A percentile compares a stretch with the other conserved stretches of the same genome.
Evolutionary conservation across 2,113 vertebrate species (phyloP).

Genomic region (Pantherophis guttatus): DNA sequence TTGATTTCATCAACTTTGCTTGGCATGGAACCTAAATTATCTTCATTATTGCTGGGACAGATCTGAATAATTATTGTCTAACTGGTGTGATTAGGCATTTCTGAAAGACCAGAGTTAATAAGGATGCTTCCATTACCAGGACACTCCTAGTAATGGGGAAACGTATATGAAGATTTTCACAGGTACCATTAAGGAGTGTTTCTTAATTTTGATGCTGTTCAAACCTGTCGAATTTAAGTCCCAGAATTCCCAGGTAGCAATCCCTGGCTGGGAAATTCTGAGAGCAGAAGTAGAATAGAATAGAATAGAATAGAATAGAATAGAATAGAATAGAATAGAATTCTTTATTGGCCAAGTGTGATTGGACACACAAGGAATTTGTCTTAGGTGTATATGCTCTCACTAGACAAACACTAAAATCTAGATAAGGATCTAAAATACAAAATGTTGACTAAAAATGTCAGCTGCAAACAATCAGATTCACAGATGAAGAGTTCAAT

Average conservation of each 20-base stretch:
- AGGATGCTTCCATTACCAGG: background rate
- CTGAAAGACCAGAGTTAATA: background rate
- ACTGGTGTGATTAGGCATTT: too few relatives aligned
- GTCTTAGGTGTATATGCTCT: too few relatives aligned
- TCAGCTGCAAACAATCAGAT: background rate
- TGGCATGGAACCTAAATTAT: background rate
- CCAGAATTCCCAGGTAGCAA: background rate
- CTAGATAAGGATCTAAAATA: background rate
- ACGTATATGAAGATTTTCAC: background rate
- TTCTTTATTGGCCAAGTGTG: too few relatives aligned
- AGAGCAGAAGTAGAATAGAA: background rate
- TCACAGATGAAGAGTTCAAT: background rate
- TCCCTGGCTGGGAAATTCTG: background rate
- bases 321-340: too few relatives aligned
- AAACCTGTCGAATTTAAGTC: background rate
- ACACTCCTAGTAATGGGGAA: background rate
- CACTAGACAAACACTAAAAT: background rate
- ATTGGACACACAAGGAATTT: too few relatives aligned
- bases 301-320: too few relatives aligned
- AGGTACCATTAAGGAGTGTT: background rate
- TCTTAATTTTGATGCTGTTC: background rate
- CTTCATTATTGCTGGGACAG: background rate
- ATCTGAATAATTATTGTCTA: background rate
- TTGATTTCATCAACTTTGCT: background rate
- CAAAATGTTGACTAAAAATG: constrained; percentile 3